Conservation (phyloP, 2,888 invertebrate genomes). For the Carpatolechia fugitivella region DNA sequence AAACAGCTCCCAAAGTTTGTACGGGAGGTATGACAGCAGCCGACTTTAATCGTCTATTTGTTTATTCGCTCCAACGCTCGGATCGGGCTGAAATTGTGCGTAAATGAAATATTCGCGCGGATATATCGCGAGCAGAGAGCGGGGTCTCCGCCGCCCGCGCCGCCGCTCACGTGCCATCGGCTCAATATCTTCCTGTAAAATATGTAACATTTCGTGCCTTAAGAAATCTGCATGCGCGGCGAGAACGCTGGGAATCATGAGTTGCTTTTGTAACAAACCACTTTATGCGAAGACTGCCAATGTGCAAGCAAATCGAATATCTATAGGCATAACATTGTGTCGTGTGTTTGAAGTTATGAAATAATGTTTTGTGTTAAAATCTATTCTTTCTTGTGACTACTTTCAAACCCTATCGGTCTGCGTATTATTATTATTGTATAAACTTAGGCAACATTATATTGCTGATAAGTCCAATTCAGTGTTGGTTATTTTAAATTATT, state of each 20-base stretch:
- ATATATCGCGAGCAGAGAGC: neutral
- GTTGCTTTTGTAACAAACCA: neutral
- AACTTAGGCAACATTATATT: too few species aligned
- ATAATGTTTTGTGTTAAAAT: neutral
- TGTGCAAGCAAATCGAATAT: too few species aligned
- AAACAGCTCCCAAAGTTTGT: slow-evolving; percentile 21
- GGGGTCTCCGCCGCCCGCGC: neutral
- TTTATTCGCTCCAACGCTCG: slow-evolving; percentile 17
- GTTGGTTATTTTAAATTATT: too few species aligned
- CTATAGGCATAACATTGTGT: too few species aligned
- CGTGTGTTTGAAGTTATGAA: neutral
- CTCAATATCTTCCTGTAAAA: slow-evolving; percentile 10
- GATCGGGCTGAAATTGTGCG: slow-evolving; percentile 16
- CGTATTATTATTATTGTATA: slow-evolving; percentile 9
- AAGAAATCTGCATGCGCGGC: neutral
- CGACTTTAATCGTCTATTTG: slow-evolving; percentile 19
- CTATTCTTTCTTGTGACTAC: neutral
- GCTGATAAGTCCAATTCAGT: too few species aligned
- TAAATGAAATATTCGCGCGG: slow-evolving; percentile 12
- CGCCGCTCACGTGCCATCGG: neutral
- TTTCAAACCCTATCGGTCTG: neutral
- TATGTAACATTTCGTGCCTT: slow-evolving; percentile 6
- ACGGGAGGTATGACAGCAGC: slow-evolving; percentile 15
- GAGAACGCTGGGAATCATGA: neutral
- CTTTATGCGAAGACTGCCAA: neutral